Evolutionary conservation across 1,140 invertebrate genomes (phyloP).

Genomic region (Daktulosphaira vitifoliae): DNA sequence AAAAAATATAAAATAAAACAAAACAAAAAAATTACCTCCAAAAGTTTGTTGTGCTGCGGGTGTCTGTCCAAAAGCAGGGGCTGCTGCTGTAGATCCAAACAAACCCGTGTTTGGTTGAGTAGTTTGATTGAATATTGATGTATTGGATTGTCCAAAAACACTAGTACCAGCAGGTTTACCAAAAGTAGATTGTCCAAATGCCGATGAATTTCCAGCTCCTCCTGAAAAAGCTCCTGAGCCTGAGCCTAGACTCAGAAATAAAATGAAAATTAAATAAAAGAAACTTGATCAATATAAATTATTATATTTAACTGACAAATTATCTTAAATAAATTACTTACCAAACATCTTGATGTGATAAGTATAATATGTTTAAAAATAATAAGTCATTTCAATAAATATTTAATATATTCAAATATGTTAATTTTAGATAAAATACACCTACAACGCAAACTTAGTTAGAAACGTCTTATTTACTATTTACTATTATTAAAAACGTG

Average conservation of each 20-base stretch:
- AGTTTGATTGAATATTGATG: conserved; percentile 53
- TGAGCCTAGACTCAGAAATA: too few species aligned
- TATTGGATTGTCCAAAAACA: conserved; percentile 49
- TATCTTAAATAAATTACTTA: not conserved
- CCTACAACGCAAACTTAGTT: too few species aligned
- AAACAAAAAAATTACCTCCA: conserved; percentile 37
- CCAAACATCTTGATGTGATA: conserved; percentile 1
- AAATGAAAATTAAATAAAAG: too few species aligned
- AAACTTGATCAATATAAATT: too few species aligned
- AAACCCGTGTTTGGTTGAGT: conserved; percentile 45
- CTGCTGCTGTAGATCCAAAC: conserved; percentile 47
- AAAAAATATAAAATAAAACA: too few species aligned
- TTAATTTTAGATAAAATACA: too few species aligned
- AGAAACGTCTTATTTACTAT: too few species aligned
- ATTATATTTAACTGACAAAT: too few species aligned
- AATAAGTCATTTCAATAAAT: not conserved
- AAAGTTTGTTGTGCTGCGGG: conserved; percentile 39
- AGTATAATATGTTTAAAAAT: not conserved
- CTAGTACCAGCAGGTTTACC: conserved; percentile 47
- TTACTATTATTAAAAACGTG: too few species aligned
- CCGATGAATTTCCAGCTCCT: conserved; percentile 16
- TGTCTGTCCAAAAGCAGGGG: conserved; percentile 42
- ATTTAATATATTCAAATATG: too few species aligned
- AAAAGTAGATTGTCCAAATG: conserved; percentile 47
- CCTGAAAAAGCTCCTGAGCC: conserved; percentile 22